phyloP scores from a whole-genome alignment of 2,888 invertebrate species.

The Drosophila rubida region DNA sequence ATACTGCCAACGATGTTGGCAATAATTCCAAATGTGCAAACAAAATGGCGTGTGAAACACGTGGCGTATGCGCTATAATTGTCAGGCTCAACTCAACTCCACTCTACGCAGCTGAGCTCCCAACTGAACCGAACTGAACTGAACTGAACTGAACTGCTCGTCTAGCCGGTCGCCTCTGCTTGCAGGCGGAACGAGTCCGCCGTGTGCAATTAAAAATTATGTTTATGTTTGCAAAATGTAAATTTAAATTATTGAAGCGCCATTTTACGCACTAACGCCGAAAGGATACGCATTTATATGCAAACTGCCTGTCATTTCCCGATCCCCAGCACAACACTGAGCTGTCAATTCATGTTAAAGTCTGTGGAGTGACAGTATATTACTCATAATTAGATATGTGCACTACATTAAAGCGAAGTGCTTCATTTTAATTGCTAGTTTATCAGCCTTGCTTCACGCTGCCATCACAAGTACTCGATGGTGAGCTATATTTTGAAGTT shows the following conservation, averaged over 20 bases:
- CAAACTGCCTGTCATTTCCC: neutral
- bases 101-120: too few species aligned
- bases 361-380: neutral
- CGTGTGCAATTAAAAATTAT: constrained; percentile 73
- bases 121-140: too few species aligned
- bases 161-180: constrained; percentile 48
- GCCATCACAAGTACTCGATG: too few species aligned
- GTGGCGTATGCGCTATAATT: constrained; percentile 49
- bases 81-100: neutral
- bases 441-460: neutral
- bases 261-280: constrained; percentile 4
- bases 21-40: constrained; percentile 48
- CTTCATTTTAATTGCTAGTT: neutral
- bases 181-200: constrained; percentile 51
- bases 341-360: neutral
- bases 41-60: constrained; percentile 60
- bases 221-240: constrained; percentile 62
- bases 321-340: too few species aligned
- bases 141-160: constrained; percentile 6
- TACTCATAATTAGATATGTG: neutral
- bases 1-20: constrained; percentile 43
- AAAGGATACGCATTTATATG: neutral
- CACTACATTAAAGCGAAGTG: neutral
- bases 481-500: neutral
- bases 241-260: constrained; percentile 48